phyloP scores from a whole-genome alignment of 2,888 invertebrate species.

The Diarsia rubi region DNA sequence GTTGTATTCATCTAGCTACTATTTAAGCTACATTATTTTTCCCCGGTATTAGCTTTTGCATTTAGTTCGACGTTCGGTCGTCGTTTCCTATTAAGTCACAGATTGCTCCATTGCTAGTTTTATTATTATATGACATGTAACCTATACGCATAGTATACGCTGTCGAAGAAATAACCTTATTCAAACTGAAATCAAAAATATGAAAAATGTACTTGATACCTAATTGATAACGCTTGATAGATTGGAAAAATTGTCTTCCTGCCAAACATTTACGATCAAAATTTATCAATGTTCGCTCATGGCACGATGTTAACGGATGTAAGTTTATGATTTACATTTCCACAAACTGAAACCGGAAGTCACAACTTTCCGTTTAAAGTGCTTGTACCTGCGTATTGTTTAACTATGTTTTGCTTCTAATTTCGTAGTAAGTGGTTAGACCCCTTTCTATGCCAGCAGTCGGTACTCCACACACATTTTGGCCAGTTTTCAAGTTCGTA shows the following conservation, averaged over 20 bases:
- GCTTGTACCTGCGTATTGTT: slow-evolving; percentile 7
- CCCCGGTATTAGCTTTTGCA: slow-evolving; percentile 24
- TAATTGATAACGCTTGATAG: not conserved
- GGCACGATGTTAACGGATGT: not conserved
- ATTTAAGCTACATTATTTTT: not conserved
- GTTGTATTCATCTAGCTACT: not conserved
- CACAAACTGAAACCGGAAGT: not conserved
- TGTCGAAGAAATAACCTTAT: not conserved
- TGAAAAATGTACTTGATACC: not conserved
- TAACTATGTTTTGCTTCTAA: slow-evolving; percentile 4
- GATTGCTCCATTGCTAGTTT: slow-evolving; percentile 5
- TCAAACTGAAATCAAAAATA: not conserved
- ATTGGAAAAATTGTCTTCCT: not conserved
- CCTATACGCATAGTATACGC: not conserved
- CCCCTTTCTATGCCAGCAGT: not conserved
- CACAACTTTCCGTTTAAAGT: slow-evolving; percentile 22
- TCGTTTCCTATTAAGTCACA: slow-evolving; percentile 38
- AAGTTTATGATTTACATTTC: slow-evolving; percentile 4
- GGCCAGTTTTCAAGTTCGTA: not conserved
- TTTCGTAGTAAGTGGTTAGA: slow-evolving; percentile 7
- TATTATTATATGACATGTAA: slow-evolving; percentile 14
- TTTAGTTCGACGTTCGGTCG: not conserved
- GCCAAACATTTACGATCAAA: not conserved
- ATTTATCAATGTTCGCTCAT: not conserved
- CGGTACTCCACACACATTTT: not conserved